A percentile compares a stretch with the other conserved stretches of the same genome.
Evolutionary conservation across 2,888 invertebrate genomes (phyloP).

Genomic region (Spilarctia lutea): DNA sequence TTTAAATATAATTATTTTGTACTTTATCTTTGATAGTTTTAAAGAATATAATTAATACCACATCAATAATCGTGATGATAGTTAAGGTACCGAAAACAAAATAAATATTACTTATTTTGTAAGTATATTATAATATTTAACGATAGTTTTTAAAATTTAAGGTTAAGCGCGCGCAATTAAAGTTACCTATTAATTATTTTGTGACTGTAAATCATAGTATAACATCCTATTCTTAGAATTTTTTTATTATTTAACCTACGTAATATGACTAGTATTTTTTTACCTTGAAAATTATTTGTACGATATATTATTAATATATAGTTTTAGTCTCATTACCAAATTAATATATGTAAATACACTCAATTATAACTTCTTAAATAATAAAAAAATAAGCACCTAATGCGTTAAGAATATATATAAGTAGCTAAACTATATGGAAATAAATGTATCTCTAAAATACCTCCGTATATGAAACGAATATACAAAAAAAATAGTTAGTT

Average conservation of each 20-base stretch:
- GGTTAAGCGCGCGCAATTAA: conserved; percentile 45
- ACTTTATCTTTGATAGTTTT: not conserved
- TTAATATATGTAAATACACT: not conserved
- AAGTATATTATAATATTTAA: not conserved
- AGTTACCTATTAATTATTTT: conserved; percentile 46
- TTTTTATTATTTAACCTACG: not conserved
- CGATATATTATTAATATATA: not conserved
- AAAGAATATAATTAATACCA: conserved; percentile 35
- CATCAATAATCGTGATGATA: conserved; percentile 52
- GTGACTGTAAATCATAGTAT: not conserved
- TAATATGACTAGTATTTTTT: not conserved
- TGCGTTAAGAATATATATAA: not conserved
- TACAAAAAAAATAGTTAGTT: no score
- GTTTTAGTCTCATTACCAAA: not conserved
- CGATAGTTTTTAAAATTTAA: conserved; percentile 14
- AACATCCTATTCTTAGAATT: not conserved
- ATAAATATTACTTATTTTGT: not conserved
- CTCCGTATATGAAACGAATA: no score
- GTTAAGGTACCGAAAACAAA: conserved; percentile 35
- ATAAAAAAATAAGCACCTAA: not conserved
- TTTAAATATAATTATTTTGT: not conserved
- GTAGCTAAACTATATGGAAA: not conserved
- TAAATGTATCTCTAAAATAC: not conserved
- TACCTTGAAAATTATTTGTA: not conserved
- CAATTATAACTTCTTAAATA: not conserved